Conservation (phyloP, 2,888 invertebrate genomes). For the Agrotis clavis region DNA sequence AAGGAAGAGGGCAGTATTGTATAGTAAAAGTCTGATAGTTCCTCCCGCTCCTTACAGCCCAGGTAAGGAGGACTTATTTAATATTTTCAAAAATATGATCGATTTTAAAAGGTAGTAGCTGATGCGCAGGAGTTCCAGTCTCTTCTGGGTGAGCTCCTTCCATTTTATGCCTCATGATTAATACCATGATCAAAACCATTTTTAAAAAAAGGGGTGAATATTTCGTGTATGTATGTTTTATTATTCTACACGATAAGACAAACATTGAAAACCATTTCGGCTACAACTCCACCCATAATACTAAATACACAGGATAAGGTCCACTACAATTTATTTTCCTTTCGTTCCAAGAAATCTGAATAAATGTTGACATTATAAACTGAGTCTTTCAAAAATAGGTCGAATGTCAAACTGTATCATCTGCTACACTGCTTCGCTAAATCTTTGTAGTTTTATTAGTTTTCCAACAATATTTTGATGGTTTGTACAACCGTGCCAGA, state of each 20-base stretch:
- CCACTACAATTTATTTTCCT: conserved; percentile 17
- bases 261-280: neutral
- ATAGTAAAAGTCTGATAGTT: too few species aligned
- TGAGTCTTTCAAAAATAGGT: conserved; percentile 41
- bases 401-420: conserved; percentile 51
- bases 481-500: conserved; percentile 43
- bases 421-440: conserved; percentile 31
- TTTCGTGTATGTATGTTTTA: neutral
- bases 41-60: too few species aligned
- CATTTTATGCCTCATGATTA: too few species aligned
- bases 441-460: conserved; percentile 56
- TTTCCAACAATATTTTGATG: conserved; percentile 54
- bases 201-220: too few species aligned
- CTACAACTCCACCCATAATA: neutral
- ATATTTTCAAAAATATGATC: too few species aligned
- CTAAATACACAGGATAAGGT: neutral
- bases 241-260: neutral
- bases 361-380: conserved; percentile 38
- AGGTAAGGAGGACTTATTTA: too few species aligned
- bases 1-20: too few species aligned
- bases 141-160: too few species aligned
- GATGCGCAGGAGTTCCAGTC: too few species aligned
- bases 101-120: too few species aligned
- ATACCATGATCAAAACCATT: too few species aligned
- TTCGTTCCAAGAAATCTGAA: neutral